Conservation (phyloP, 1,140 invertebrate species). For the Habropoda laboriosa region DNA sequence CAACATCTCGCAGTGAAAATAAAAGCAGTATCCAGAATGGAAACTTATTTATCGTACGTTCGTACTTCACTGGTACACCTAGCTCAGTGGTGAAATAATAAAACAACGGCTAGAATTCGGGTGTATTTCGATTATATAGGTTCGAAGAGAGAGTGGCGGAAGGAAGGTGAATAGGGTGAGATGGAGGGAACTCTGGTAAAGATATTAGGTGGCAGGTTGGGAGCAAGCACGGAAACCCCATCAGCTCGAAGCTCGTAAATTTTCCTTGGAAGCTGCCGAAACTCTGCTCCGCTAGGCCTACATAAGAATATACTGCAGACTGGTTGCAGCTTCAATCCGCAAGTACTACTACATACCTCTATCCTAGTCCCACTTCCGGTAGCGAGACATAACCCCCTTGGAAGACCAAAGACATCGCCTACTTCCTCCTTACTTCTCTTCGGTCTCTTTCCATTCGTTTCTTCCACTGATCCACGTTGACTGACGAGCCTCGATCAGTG, state of each 20-base stretch:
- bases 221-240: constrained; percentile 77
- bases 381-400: not conserved
- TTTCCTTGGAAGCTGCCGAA: constrained; percentile 72
- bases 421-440: constrained; percentile 11
- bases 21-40: no score
- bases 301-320: constrained; percentile 74
- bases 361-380: constrained; percentile 49
- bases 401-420: not conserved
- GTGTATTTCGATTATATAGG: constrained; percentile 30
- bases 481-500: constrained; percentile 33
- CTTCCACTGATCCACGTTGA: constrained; percentile 29
- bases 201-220: constrained; percentile 76
- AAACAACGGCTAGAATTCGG: constrained; percentile 26
- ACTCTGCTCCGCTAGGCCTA: constrained; percentile 71
- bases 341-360: constrained; percentile 15
- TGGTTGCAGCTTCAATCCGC: constrained; percentile 68
- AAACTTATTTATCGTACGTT: no score
- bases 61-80: no score
- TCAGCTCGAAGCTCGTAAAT: constrained; percentile 77
- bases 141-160: not conserved
- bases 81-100: constrained; percentile 12
- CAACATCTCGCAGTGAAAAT: no score
- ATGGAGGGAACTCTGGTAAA: constrained; percentile 65
- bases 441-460: constrained; percentile 11
- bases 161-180: constrained; percentile 13